Conservation (phyloP, 2,797 vertebrate species). For the Naso thynnoides region DNA sequence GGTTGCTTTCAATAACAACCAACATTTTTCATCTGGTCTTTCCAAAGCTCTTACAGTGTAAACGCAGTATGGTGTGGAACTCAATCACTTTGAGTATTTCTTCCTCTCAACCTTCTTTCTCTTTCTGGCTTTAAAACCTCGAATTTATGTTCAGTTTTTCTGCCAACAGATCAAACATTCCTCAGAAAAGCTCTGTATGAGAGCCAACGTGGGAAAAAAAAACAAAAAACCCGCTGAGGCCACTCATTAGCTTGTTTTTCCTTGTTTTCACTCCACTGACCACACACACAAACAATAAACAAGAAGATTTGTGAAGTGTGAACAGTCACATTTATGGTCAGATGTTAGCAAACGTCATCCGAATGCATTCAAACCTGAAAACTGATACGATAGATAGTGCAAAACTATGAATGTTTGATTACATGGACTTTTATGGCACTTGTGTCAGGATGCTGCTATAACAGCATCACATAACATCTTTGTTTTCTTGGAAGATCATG, state of each 20-base stretch:
- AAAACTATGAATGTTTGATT: not conserved
- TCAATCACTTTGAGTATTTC: not conserved
- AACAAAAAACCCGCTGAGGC: not conserved
- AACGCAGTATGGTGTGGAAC: not conserved
- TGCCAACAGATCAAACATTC: not conserved
- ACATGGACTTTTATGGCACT: not conserved
- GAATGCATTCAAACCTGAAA: not conserved
- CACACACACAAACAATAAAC: conserved; percentile 3
- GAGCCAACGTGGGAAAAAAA: conserved; percentile 4
- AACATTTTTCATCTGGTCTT: not conserved
- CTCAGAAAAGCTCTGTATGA: not conserved
- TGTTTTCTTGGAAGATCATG: not conserved
- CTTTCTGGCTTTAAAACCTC: no score
- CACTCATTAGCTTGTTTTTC: conserved; percentile 29
- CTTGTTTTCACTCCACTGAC: conserved; percentile 42
- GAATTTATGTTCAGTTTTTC: no score
- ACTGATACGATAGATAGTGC: not conserved
- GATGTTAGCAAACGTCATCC: not conserved
- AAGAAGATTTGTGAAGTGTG: conserved; percentile 13
- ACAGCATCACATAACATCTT: conserved; percentile 1
- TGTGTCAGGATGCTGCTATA: not conserved
- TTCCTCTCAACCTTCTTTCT: not conserved
- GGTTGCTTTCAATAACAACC: conserved; percentile 36
- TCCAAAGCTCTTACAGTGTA: not conserved
- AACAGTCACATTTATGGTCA: not conserved